Evolutionary conservation across 1,140 invertebrate genomes (phyloP).

Genomic region (Drosophila melanogaster): DNA sequence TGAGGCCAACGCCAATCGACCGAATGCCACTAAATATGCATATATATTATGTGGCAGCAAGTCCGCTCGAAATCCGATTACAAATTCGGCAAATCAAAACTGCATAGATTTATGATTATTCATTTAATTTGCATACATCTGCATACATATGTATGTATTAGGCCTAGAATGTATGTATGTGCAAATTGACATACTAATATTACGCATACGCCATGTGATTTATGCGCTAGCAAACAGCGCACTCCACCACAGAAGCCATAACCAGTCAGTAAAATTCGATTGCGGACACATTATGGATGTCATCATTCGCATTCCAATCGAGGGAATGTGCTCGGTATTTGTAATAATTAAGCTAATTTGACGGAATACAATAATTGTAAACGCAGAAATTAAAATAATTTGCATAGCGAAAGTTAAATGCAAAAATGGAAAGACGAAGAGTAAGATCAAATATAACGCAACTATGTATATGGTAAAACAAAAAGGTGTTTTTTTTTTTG

Average conservation of each 20-base stretch:
- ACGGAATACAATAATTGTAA: slow-evolving; percentile 80
- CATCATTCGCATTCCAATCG: background rate
- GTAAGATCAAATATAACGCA: slow-evolving; percentile 37
- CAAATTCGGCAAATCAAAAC: slow-evolving; percentile 46
- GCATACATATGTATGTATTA: slow-evolving; percentile 6
- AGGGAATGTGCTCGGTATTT: slow-evolving; percentile 53
- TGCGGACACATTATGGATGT: slow-evolving; percentile 29
- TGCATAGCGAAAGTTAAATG: slow-evolving; percentile 16
- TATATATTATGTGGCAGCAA: slow-evolving; percentile 23
- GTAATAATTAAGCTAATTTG: slow-evolving; percentile 79
- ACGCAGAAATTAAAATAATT: slow-evolving; percentile 42
- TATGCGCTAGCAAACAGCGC: slow-evolving; percentile 61
- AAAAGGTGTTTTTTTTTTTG: slow-evolving; percentile 4
- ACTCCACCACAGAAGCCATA: slow-evolving; percentile 22
- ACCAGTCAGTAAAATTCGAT: slow-evolving; percentile 46
- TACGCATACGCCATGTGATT: slow-evolving; percentile 67
- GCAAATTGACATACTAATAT: slow-evolving; percentile 27
- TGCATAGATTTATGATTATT: slow-evolving; percentile 50
- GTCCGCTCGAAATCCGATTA: slow-evolving; percentile 37
- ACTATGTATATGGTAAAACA: slow-evolving; percentile 40
- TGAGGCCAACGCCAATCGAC: slow-evolving; percentile 59
- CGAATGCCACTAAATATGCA: slow-evolving; percentile 43
- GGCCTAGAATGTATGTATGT: slow-evolving; percentile 27
- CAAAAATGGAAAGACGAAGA: slow-evolving; percentile 6
- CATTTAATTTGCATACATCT: slow-evolving; percentile 44